Evolutionary conservation across 2,113 vertebrate genomes (phyloP), one percentile per base, ranked within the genome.

Genomic region (Chaetops frenatus): DNA sequence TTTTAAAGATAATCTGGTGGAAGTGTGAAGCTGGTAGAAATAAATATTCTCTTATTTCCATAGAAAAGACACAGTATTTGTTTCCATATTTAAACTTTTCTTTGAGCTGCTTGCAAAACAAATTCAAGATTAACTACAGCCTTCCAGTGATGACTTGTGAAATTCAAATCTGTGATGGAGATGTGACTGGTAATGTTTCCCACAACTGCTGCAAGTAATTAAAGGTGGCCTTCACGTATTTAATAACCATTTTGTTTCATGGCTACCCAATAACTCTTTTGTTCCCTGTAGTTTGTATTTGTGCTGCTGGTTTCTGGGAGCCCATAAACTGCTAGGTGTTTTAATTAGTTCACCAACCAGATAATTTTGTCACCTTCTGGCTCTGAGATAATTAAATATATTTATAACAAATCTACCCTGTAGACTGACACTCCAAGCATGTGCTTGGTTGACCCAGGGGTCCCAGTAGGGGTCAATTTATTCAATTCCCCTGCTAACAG

Each of bases 1-100:
- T 90, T 95, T 62, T 11, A 33, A 79, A 94, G 74, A 95, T 97
- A 94, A 98, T 93, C 94, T 91, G 66, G 20, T 95, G 67, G 80
- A 94, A 89, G 76, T 7, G 2, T 78, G 90, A 90, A 96, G 48
- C 73, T 78, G 70, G 17, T 76, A 77, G 54, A 71, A 86, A 72
- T 69, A 91, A 92, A 31, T 56, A 61, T 24, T 72, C 6, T 76
- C 24, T 51, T 72, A 13, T 92, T 84, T 60, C 40, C 24, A 23
- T 22, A 53, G 64, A 71, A 73, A 86, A 88, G 21, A 40, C 4
- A n/a, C 1, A 19, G 6, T 47, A 22, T 44, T 71, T 90, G 9
- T 84, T 74, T 80, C n/a, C 48, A 10, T 76, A 20, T 62, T 82
- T 69, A 54, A 56, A 72, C 29, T 90, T 71, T 64, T 28, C n/a